Base-by-base conservation (phyloP, 2,888 invertebrate genomes). In the Drosophila fungiperda region DNA sequence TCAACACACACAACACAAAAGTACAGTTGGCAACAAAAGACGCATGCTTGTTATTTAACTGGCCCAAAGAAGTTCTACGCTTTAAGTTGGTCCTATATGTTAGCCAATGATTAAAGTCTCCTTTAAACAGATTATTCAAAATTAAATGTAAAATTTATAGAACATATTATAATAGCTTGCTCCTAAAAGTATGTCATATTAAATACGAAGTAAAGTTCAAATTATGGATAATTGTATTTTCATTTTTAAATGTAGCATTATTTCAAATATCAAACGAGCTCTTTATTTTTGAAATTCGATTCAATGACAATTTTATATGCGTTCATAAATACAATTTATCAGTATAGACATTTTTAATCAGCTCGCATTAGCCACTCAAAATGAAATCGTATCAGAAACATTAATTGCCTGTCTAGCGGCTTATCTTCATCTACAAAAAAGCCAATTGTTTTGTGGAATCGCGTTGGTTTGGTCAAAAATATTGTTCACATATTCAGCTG, bases 21-120 rank as follows among this genome's bases (percentile, higher is more conserved):
- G 67, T 63, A 75, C 87, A 80, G 82, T 70, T 73, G 76, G 52
- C 68, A 58, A 60, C 64, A 68, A 69, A 49, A 50, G 42, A 42
- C 12, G 11, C 12, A 15, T 8, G 45, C 8, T 23, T 45, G 8
- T 45, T 36, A 35, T 26, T 20, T 12, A 48, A 20, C 26, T 68
- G 61, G 35, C 68, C 61, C 33, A 29, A 40, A 63, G 49, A 15
- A 53, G 36, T n/a, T 20, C 26, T 49, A 33, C 17, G 2, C 45
- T 23, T 23, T 45, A 45, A 45, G 15, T 23, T 15, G 15, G 8
- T 45, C 45, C 45, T 15, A 7, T 23, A 23, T 23, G 20, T 4
- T 23, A 23, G 35, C 15, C 53, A 53, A 35, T 23, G 11, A 20
- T 6, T 20, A 23, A 45, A 23, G 45, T 8, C 4, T 45, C 45